Percentiles rank a stretch among this genome's conserved stretches.
These are phyloP conservation scores for Heliothis peltigera DNA, from an alignment of 2,888 invertebrate species.

Conservation along the genomic window DNA sequence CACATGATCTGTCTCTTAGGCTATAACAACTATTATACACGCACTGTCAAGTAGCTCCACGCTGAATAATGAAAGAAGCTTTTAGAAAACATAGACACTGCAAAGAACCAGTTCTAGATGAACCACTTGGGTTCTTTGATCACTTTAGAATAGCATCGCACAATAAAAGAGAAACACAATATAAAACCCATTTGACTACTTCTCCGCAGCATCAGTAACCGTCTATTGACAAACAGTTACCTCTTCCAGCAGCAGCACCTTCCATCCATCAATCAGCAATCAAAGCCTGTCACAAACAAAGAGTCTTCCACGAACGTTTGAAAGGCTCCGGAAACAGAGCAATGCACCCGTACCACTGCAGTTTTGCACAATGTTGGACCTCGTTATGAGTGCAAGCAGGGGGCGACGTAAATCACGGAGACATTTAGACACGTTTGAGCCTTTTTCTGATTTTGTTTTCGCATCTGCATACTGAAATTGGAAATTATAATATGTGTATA, in stretches of 20 bases:
- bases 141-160: neutral
- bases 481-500: constrained; percentile 59
- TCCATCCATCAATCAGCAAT: constrained; percentile 53
- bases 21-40: neutral
- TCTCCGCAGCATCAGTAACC: constrained; percentile 16
- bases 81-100: constrained; percentile 1
- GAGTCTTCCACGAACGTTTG: constrained; percentile 70
- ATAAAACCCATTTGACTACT: constrained; percentile 3
- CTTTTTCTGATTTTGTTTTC: constrained; percentile 58
- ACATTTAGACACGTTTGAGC: constrained; percentile 32
- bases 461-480: constrained; percentile 63
- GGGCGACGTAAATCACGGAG: constrained; percentile 64
- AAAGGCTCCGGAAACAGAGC: constrained; percentile 77
- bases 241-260: constrained; percentile 35
- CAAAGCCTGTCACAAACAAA: constrained; percentile 52
- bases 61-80: neutral
- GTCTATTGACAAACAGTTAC: constrained; percentile 28
- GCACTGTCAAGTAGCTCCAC: constrained; percentile 3
- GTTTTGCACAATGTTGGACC: constrained; percentile 60
- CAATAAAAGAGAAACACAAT: constrained; percentile 8
- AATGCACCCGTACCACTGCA: constrained; percentile 31
- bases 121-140: constrained; percentile 3
- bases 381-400: constrained; percentile 64
- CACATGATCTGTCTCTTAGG: too few relatives aligned
- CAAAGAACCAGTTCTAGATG: constrained; percentile 4